Conservation (phyloP, 2,113 vertebrate genomes). For the Sinosuthora webbiana region DNA sequence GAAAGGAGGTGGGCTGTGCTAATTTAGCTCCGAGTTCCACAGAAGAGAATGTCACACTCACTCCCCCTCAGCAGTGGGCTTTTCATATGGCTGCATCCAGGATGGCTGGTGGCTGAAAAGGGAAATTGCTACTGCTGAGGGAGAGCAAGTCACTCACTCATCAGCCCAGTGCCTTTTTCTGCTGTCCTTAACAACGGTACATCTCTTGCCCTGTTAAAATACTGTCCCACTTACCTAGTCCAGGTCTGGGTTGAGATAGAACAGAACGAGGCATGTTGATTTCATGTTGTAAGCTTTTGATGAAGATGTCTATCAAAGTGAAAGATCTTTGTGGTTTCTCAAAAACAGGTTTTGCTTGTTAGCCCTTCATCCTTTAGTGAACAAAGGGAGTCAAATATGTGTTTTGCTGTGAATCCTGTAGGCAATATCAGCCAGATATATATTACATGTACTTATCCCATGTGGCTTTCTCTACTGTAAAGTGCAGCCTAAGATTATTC, state of each 20-base stretch:
- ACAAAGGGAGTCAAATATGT: not conserved
- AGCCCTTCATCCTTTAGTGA: not conserved
- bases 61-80: constrained; percentile 63
- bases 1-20: constrained; percentile 32
- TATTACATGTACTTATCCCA: not conserved
- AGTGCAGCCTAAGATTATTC: not conserved
- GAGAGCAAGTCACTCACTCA: not conserved
- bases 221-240: not conserved
- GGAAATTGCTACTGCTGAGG: not conserved
- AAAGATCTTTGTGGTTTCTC: not conserved
- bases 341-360: not conserved
- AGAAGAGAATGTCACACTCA: constrained; percentile 51
- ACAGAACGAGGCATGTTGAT: not conserved
- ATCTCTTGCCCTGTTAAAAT: not conserved
- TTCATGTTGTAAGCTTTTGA: not conserved
- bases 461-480: not conserved
- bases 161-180: not conserved
- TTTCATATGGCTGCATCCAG: constrained; percentile 37
- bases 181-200: not conserved
- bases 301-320: not conserved
- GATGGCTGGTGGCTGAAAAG: constrained; percentile 11
- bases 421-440: not conserved
- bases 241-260: not conserved
- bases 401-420: not conserved
- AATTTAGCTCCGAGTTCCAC: constrained; percentile 47